Evolutionary conservation across 2,113 vertebrate species (phyloP), one percentile per base, ranked within the genome.

Genomic region (Uria aalge): DNA sequence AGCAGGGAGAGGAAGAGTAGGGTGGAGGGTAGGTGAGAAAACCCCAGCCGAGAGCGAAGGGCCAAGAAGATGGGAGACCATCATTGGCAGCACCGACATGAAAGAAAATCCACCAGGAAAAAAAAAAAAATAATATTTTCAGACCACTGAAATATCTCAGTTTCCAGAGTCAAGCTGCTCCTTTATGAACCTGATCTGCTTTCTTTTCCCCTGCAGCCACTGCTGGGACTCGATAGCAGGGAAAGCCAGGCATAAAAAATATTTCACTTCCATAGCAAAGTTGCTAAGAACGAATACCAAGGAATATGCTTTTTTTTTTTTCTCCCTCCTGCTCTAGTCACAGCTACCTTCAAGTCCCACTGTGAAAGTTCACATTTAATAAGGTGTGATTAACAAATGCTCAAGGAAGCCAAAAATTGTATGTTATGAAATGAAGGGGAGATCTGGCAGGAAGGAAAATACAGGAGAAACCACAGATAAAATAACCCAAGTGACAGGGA

Each of bases 341-440:
- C 96, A 94, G 93, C 89, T 96, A 90, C 89, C 84, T 91, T 94
- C 81, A 78, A 85, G 74, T 90, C 94, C 74, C 91, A 96, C 94
- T 97, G 94, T 85, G 93, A 95, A 96, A 95, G 94, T 96, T 96
- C 93, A 93, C 87, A 76, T 97, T 96, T 97, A 97, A 97, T 97
- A 97, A 95, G 94, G 95, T 96, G 94, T 88, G 94, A 95, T 94
- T 94, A 96, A 96, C 89, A 1, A 96, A 96, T 91, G 63, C 74
- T 95, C 50, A 30, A 94, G 94, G 91, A 97, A 96, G 96, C 95
- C 95, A 94, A 96, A 96, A 97, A 50, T 20, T 56, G 36, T 53
- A 19, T 43, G 79, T 91, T 95, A 89, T 87, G 83, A 94, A 96
- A 94, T 41, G 92, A 92, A 85, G 43, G 75, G 43, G 77, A 94